Evolutionary conservation across 2,113 vertebrate species (phyloP), one percentile per base, ranked within the genome.

Genomic region (Pachyramphus minor): DNA sequence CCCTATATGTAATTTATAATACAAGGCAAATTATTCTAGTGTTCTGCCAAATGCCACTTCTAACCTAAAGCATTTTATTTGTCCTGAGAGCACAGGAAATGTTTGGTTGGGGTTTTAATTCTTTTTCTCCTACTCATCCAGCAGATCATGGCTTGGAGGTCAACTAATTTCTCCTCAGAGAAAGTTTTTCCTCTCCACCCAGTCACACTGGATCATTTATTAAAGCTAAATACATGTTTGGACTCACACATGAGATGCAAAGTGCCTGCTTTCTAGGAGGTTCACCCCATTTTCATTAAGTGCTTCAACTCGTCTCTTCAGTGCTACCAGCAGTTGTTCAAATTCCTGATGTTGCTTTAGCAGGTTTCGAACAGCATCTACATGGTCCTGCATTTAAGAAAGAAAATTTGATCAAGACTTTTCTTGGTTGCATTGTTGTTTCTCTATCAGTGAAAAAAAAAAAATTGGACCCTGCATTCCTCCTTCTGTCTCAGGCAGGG

Each of bases 281-380:
- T 97, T 97, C 52, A 97, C 25, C 27, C 98, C 98, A 3, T 87
- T 97, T 11, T 97, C 96, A 84, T 44, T 73, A 72, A 99, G 98
- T 28, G 90, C 90, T 72, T 97, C 95, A n/a, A 98, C 95, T n/a
- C 97, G 91, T n/a, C 88, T 98, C 58, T 98, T 98, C 88, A 99
- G 89, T 14, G 80, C 95, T 30, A 95, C 89, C 73, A 99, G 97
- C n/a, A 99, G 96, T 49, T 78, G 93, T 39, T 98, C 98, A 95
- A 98, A 98, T 80, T 99, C 98, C 20, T 98, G 98, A 86, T 99
- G 99, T 21, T 97, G 97, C 63, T 98, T 98, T 84, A 99, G 85
- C 45, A 99, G 97, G 90, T 96, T 98, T 94, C 95, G 97, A 66
- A 98, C 98, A 28, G 97, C 97, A 90, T 98, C 98, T 64, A 98